Conservation (phyloP, 2,113 vertebrate genomes). For the Pseudolaguvia tuberculata region DNA sequence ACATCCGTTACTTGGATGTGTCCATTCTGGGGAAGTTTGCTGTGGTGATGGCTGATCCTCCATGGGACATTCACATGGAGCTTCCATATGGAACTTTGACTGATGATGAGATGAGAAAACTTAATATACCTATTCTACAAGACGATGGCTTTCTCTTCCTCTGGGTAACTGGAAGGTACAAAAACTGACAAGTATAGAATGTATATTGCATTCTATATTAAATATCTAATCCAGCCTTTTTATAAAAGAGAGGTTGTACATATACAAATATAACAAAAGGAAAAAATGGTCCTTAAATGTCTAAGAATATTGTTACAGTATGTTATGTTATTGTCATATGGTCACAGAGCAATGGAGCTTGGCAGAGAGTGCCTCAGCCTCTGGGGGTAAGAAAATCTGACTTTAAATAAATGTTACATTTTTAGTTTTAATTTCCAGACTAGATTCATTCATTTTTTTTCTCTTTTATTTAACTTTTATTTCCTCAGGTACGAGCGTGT, state of each 20-base stretch:
- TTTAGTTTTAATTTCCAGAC: background rate
- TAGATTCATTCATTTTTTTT: background rate
- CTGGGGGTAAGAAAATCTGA: conserved; percentile 76
- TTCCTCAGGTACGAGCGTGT: conserved; percentile 78
- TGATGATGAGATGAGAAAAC: conserved; percentile 91
- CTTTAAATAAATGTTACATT: background rate
- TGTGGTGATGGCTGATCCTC: conserved; percentile 93
- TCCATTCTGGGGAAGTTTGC: conserved; percentile 92
- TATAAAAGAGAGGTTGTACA: background rate
- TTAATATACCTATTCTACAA: conserved; percentile 88
- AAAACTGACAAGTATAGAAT: background rate
- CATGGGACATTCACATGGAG: conserved; percentile 97
- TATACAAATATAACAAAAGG: too few species aligned
- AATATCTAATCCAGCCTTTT: background rate
- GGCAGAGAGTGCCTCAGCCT: conserved; percentile 87
- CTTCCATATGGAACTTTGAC: conserved; percentile 89
- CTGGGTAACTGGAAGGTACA: conserved; percentile 90
- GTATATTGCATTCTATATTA: background rate
- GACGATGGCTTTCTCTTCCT: conserved; percentile 94
- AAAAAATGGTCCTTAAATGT: too few species aligned
- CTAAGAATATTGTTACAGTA: too few species aligned
- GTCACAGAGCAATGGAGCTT: conserved; percentile 84
- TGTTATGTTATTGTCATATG: conserved; percentile 7
- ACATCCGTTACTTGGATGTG: conserved; percentile 88
- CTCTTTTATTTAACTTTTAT: background rate